Evolutionary conservation across 1,140 invertebrate species (phyloP).

Genomic region (Parasteatoda tepidariorum): DNA sequence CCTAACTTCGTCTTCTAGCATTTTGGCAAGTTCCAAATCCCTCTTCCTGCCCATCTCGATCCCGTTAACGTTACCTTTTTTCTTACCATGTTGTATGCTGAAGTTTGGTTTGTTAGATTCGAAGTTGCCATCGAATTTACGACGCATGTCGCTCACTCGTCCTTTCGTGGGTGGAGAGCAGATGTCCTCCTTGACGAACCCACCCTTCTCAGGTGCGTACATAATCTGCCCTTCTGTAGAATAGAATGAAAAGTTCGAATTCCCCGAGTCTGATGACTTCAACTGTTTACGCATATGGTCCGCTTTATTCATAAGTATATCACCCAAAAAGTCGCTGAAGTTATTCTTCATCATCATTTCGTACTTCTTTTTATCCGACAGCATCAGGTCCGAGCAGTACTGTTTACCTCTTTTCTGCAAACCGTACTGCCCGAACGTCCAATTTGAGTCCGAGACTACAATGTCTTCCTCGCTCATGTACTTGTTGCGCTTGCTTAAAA

Average conservation of each 20-base stretch:
- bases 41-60: slow-evolving; percentile 14
- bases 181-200: slow-evolving; percentile 2
- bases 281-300: slow-evolving; percentile 33
- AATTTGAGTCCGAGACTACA: slow-evolving; percentile 45
- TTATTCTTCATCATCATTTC: slow-evolving; percentile 27
- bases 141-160: slow-evolving; percentile 24
- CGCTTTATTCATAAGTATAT: slow-evolving; percentile 30
- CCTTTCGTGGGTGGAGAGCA: slow-evolving; percentile 44
- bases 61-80: neutral
- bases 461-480: slow-evolving; percentile 41
- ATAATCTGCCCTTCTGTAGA: slow-evolving; percentile 72
- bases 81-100: neutral
- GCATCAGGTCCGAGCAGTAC: slow-evolving; percentile 40
- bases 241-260: slow-evolving; percentile 59
- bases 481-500: slow-evolving; percentile 42
- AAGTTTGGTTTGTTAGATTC: neutral
- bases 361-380: slow-evolving; percentile 39
- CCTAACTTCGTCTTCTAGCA: slow-evolving; percentile 80
- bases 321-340: slow-evolving; percentile 35
- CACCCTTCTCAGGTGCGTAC: slow-evolving; percentile 76
- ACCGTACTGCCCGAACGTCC: slow-evolving; percentile 47
- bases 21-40: slow-evolving; percentile 72
- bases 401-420: slow-evolving; percentile 45
- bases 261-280: slow-evolving; percentile 46
- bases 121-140: slow-evolving; percentile 13